phyloP scores from a whole-genome alignment of 2,888 invertebrate species.

The Tipula vernalis region DNA sequence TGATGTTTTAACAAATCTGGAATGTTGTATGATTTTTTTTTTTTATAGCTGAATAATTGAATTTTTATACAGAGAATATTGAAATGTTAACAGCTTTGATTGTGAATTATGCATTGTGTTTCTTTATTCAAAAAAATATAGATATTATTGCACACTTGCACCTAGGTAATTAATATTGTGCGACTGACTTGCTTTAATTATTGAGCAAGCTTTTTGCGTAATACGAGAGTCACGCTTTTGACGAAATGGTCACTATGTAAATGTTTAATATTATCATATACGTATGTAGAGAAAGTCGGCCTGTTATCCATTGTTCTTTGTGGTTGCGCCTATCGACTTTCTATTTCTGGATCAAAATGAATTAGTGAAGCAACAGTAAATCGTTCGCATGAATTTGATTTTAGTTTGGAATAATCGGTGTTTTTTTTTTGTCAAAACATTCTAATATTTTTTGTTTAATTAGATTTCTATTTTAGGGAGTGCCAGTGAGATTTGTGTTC shows the following conservation, averaged over 20 bases:
- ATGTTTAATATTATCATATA: background rate
- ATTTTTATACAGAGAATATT: background rate
- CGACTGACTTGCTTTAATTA: background rate
- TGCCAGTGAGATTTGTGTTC: no score
- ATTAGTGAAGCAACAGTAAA: conserved; percentile 4
- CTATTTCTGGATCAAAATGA: background rate
- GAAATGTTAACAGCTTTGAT: background rate
- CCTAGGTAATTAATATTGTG: background rate
- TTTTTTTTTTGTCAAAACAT: background rate
- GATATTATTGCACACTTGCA: background rate
- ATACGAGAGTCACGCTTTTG: background rate
- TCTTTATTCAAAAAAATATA: background rate
- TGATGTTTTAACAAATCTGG: background rate
- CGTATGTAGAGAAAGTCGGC: background rate
- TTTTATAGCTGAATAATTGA: background rate
- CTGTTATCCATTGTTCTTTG: background rate
- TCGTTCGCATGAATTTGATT: background rate
- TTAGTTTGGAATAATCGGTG: background rate
- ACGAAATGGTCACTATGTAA: background rate
- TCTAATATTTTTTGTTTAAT: background rate
- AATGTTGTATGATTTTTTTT: background rate
- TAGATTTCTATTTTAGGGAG: background rate
- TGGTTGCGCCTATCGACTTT: background rate
- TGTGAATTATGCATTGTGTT: background rate
- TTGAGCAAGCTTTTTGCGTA: background rate